Conservation (phyloP, 2,888 invertebrate species). For the Metellina segmentata region DNA sequence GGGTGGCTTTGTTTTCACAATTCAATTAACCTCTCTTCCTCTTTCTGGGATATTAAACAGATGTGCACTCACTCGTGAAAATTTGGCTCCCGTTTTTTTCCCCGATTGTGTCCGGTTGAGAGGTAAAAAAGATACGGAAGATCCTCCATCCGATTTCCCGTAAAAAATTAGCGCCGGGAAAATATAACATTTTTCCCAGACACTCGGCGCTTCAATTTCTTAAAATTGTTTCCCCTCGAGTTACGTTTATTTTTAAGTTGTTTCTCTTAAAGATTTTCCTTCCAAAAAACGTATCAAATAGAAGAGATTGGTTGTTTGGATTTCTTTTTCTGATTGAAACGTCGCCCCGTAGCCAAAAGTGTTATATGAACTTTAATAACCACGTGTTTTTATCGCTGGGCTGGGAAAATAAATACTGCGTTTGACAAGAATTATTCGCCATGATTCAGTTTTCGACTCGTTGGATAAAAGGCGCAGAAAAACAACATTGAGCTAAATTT, state of each 20-base stretch:
- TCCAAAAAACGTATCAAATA: not conserved
- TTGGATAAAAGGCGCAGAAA: not conserved
- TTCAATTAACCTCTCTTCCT: not conserved
- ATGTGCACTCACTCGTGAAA: not conserved
- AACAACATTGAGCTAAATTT: not conserved
- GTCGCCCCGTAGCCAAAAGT: not conserved
- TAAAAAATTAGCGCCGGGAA: not conserved
- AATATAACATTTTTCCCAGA: not conserved
- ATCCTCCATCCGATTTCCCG: not conserved
- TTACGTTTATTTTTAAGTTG: not conserved
- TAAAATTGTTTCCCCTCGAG: not conserved
- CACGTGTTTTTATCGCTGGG: not conserved
- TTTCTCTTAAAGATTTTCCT: not conserved
- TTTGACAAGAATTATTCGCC: not conserved
- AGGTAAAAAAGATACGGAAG: not conserved
- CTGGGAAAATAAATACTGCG: not conserved
- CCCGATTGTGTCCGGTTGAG: not conserved
- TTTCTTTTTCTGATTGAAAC: not conserved
- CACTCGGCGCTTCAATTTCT: not conserved
- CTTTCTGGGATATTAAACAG: not conserved
- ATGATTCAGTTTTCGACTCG: not conserved
- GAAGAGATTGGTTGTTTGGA: not conserved
- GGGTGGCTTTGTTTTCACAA: conserved; percentile 11
- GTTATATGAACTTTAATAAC: not conserved
- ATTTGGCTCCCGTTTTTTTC: not conserved